A percentile compares a stretch with the other conserved stretches of the same genome.
These are phyloP conservation scores for Romanogobio albipinnatus DNA, from an alignment of 2,113 vertebrate genomes.

Conservation along the genomic window DNA sequence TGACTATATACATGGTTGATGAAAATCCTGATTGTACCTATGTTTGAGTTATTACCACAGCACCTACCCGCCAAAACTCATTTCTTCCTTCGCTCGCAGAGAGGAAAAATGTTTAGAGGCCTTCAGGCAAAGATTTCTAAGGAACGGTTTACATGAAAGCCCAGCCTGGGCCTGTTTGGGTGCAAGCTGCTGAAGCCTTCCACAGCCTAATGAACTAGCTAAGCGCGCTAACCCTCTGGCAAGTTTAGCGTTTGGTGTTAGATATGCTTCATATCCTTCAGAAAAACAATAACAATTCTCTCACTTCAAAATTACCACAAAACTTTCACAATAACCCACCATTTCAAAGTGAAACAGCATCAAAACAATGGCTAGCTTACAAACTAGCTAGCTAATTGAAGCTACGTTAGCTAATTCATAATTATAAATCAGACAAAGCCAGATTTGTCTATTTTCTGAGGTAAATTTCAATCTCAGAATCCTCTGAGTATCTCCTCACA, in stretches of 20 bases:
- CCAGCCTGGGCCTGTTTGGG: neutral
- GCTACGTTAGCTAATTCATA: too few species aligned
- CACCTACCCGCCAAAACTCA: neutral
- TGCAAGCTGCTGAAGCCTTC: neutral
- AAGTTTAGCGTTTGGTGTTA: neutral
- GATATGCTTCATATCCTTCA: neutral
- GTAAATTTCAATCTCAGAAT: neutral
- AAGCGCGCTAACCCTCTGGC: slow-evolving; percentile 4
- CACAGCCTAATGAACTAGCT: slow-evolving; percentile 16
- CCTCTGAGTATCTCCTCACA: neutral
- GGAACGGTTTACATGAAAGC: neutral
- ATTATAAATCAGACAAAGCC: neutral
- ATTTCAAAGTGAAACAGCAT: too few species aligned
- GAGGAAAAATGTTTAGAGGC: neutral
- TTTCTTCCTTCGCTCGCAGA: neutral
- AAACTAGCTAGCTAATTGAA: neutral
- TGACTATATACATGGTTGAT: slow-evolving; percentile 5
- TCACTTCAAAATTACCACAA: neutral
- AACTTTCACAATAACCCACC: neutral
- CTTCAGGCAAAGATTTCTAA: slow-evolving; percentile 26
- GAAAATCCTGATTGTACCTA: slow-evolving; percentile 14
- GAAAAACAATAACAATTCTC: neutral
- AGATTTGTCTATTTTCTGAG: neutral
- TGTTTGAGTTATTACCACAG: neutral
- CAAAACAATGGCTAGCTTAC: neutral